A percentile compares a stretch with the other conserved stretches of the same genome.
phyloP scores from a whole-genome alignment of 2,797 vertebrate genomes.

The Enteromius unitaeniatus region DNA sequence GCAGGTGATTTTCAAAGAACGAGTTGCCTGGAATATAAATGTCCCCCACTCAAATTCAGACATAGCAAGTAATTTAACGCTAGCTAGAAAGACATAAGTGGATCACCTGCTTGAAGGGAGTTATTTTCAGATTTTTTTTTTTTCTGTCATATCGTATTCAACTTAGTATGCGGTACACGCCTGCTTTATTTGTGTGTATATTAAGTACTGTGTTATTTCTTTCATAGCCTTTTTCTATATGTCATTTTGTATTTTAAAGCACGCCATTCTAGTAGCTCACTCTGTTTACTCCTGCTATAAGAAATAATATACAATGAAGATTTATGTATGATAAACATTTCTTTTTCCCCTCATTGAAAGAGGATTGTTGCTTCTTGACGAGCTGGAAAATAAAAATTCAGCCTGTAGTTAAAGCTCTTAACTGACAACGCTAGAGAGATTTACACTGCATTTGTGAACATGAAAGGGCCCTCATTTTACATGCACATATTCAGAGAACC shows the following conservation, averaged over 20 bases:
- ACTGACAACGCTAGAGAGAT: slow-evolving; percentile 68
- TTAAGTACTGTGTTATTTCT: slow-evolving; percentile 26
- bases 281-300: slow-evolving; percentile 26
- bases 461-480: slow-evolving; percentile 76
- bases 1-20: slow-evolving; percentile 70
- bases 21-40: slow-evolving; percentile 73
- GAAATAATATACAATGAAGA: slow-evolving; percentile 24
- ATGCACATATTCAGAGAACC: slow-evolving; percentile 76
- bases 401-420: slow-evolving; percentile 65
- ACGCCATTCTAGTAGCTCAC: slow-evolving; percentile 15
- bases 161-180: slow-evolving; percentile 16
- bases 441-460: slow-evolving; percentile 73
- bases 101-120: slow-evolving; percentile 50
- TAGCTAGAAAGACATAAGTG: slow-evolving; percentile 57
- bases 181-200: slow-evolving; percentile 35
- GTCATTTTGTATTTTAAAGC: slow-evolving; percentile 11
- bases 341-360: slow-evolving; percentile 4
- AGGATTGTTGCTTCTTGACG: slow-evolving; percentile 36
- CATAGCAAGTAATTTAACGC: slow-evolving; percentile 65
- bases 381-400: slow-evolving; percentile 58
- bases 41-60: slow-evolving; percentile 68
- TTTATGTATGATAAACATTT: slow-evolving; percentile 39
- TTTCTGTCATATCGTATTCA: slow-evolving; percentile 19
- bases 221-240: slow-evolving; percentile 23
- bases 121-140: slow-evolving; percentile 46